Percentiles rank a stretch among this genome's conserved stretches.
These are phyloP conservation scores for Bimastos eiseni DNA, from an alignment of 2,888 invertebrate genomes.

Conservation along the genomic window DNA sequence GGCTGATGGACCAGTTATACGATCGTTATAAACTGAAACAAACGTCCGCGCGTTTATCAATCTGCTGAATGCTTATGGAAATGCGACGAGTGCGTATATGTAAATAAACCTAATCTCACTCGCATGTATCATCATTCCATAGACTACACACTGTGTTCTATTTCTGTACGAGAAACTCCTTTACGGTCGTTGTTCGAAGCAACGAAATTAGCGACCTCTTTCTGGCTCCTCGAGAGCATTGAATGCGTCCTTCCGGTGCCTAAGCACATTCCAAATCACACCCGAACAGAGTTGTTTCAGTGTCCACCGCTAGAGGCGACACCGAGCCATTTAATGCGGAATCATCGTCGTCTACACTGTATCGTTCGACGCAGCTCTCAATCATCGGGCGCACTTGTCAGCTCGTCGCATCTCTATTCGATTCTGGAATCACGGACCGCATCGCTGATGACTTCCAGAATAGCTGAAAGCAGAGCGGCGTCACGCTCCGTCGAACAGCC, in stretches of 20 bases:
- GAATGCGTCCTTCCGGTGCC: background rate
- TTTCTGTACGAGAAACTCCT: background rate
- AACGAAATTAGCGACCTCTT: background rate
- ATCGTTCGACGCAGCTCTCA: background rate
- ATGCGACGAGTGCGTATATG: background rate
- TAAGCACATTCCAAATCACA: background rate
- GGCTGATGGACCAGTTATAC: background rate
- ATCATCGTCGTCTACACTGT: background rate
- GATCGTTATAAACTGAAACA: background rate
- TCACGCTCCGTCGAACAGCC: background rate
- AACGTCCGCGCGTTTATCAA: background rate
- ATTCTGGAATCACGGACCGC: background rate
- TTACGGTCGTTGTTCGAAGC: background rate
- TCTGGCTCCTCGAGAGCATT: background rate
- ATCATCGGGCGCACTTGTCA: background rate
- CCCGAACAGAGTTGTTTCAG: conserved; percentile 2
- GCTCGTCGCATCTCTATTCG: conserved; percentile 7
- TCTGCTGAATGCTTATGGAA: background rate
- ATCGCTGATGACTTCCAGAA: background rate
- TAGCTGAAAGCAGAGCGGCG: background rate
- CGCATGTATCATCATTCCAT: background rate
- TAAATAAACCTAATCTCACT: background rate
- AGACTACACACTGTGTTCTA: background rate
- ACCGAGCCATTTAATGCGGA: background rate
- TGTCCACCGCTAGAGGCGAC: background rate